phyloP scores from a whole-genome alignment of 2,888 invertebrate genomes.

The Chymomyza procnemis region DNA sequence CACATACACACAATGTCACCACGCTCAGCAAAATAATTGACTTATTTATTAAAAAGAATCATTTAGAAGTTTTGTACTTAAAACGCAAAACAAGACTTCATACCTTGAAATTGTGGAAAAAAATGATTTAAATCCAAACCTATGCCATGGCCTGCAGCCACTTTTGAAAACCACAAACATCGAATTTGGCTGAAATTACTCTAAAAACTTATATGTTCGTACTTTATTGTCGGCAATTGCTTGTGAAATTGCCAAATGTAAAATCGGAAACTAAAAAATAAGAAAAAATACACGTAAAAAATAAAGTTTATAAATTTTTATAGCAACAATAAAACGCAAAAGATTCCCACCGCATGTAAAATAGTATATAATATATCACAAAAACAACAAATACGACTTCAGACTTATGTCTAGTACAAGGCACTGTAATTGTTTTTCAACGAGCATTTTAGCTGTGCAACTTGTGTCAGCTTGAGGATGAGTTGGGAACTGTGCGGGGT shows the following conservation, averaged over 20 bases:
- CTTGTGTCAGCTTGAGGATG: constrained; percentile 10
- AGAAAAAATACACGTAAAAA: constrained; percentile 15
- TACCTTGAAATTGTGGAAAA: neutral
- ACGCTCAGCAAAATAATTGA: constrained; percentile 30
- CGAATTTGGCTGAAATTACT: neutral
- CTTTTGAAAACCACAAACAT: neutral
- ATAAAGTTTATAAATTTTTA: constrained; percentile 34
- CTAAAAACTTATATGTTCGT: constrained; percentile 6
- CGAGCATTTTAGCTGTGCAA: constrained; percentile 35
- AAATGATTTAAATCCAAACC: neutral
- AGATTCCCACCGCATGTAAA: constrained; percentile 53
- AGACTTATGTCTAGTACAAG: constrained; percentile 33
- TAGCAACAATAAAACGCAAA: constrained; percentile 51
- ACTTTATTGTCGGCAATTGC: constrained; percentile 13
- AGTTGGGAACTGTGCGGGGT: constrained; percentile 3
- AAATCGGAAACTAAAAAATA: neutral
- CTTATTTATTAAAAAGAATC: constrained; percentile 4
- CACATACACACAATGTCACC: neutral
- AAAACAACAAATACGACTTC: constrained; percentile 6
- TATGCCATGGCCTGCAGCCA: neutral
- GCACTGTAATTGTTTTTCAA: constrained; percentile 55
- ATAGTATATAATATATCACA: constrained; percentile 41
- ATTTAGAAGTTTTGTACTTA: neutral
- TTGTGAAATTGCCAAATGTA: constrained; percentile 7
- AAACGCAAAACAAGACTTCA: neutral